Percentiles rank a stretch among this genome's conserved stretches.
These are phyloP conservation scores for Pelvicachromis taeniatus DNA, from an alignment of 2,113 vertebrate genomes.

Conservation along the genomic window DNA sequence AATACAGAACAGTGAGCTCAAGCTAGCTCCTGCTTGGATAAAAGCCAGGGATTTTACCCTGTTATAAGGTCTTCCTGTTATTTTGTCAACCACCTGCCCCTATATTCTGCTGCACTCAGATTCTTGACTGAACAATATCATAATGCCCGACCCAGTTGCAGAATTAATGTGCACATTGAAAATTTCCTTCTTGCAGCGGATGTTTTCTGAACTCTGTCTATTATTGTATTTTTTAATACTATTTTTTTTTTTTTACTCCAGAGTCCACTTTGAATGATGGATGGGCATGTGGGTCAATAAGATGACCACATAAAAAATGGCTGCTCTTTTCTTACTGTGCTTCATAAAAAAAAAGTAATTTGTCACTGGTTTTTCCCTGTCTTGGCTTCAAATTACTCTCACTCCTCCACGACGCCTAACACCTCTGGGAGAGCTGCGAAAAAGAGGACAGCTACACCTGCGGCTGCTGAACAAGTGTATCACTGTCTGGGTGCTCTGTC, in stretches of 20 bases:
- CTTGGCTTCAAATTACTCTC: slow-evolving; percentile 61
- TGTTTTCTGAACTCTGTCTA: not conserved
- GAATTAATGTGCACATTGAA: slow-evolving; percentile 11
- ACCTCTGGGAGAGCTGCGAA: slow-evolving; percentile 70
- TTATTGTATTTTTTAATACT: slow-evolving; percentile 13
- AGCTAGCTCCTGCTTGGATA: not conserved
- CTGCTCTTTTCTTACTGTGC: slow-evolving; percentile 2
- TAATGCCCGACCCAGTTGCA: not conserved
- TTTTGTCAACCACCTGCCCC: not conserved
- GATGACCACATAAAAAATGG: not conserved
- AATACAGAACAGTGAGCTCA: not conserved
- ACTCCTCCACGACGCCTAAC: slow-evolving; percentile 59
- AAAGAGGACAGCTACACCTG: slow-evolving; percentile 89
- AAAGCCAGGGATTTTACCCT: not conserved
- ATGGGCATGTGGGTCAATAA: slow-evolving; percentile 20
- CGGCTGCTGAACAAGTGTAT: slow-evolving; percentile 95
- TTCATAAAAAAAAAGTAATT: slow-evolving; percentile 23
- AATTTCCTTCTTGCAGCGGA: not conserved
- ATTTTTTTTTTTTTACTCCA: not conserved
- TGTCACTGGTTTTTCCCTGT: slow-evolving; percentile 24
- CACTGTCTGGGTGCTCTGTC: slow-evolving; percentile 84
- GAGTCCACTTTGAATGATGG: slow-evolving; percentile 18
- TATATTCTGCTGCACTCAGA: not conserved
- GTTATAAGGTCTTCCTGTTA: not conserved
- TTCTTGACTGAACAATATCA: not conserved